Evolutionary conservation across 2,113 vertebrate species (phyloP).

Genomic region (Hymenochirus boettgeri): DNA sequence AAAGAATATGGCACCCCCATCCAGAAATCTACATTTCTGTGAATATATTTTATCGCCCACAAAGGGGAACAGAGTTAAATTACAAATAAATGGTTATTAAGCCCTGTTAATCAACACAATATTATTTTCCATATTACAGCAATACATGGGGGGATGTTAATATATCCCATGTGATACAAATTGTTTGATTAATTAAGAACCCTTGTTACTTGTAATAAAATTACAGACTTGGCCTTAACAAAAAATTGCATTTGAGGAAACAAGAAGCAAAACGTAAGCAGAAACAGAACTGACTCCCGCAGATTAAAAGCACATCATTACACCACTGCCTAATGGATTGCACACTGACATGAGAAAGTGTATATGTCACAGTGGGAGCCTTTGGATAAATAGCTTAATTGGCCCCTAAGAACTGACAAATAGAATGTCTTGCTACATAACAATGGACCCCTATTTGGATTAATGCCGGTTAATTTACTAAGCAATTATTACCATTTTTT

Average conservation of each 20-base stretch:
- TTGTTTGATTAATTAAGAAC: neutral
- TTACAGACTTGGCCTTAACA: neutral
- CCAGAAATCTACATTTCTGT: no score
- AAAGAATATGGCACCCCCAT: no score
- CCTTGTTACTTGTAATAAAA: neutral
- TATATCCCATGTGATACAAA: neutral
- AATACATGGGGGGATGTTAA: no score
- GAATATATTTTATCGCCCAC: no score
- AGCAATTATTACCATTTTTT: neutral
- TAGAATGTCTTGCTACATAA: neutral
- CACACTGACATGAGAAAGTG: neutral
- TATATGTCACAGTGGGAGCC: neutral
- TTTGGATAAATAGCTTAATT: conserved; percentile 1
- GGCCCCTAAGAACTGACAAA: neutral
- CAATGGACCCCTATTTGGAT: neutral
- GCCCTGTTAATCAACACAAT: no score
- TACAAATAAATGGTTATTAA: no score
- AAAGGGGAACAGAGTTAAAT: no score
- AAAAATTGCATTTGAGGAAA: neutral
- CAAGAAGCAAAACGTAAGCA: neutral
- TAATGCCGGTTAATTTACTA: neutral
- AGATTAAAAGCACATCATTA: conserved; percentile 19
- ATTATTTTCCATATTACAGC: neutral
- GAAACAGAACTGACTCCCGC: neutral
- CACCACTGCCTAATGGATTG: neutral